Conservation (phyloP, 1,140 invertebrate genomes). For the Dolichoris vasculosae region DNA sequence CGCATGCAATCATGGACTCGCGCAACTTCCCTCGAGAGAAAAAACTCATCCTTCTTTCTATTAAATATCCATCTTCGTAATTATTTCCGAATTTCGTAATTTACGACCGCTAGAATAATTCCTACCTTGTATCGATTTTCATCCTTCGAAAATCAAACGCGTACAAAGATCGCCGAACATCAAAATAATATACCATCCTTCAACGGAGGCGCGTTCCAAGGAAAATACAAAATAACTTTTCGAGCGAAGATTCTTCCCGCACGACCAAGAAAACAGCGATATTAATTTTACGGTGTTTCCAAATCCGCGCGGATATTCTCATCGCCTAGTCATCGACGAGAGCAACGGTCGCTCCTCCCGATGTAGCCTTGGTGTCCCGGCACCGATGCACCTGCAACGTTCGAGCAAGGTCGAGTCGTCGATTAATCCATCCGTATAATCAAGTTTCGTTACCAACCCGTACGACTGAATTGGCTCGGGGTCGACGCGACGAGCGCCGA, state of each 20-base stretch:
- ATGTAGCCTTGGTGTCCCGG: background rate
- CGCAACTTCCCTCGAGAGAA: background rate
- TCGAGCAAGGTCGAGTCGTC: background rate
- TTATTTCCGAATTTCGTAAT: background rate
- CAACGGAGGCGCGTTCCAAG: too few species aligned
- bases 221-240: too few species aligned
- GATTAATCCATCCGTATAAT: constrained; percentile 38
- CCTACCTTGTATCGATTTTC: background rate
- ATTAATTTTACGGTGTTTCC: too few species aligned
- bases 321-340: too few species aligned
- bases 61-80: background rate
- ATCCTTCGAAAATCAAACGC: background rate
- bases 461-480: constrained; percentile 24
- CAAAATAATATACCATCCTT: too few species aligned
- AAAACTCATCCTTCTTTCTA: background rate
- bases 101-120: background rate
- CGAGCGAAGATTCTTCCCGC: too few species aligned
- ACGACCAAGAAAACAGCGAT: too few species aligned
- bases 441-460: constrained; percentile 27
- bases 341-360: too few species aligned
- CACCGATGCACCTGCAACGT: background rate
- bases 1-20: background rate
- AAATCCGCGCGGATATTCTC: background rate
- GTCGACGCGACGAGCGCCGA: constrained; percentile 25
- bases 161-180: too few species aligned